phyloP scores from a whole-genome alignment of 2,888 invertebrate genomes.

The Odontomyia ornata region DNA sequence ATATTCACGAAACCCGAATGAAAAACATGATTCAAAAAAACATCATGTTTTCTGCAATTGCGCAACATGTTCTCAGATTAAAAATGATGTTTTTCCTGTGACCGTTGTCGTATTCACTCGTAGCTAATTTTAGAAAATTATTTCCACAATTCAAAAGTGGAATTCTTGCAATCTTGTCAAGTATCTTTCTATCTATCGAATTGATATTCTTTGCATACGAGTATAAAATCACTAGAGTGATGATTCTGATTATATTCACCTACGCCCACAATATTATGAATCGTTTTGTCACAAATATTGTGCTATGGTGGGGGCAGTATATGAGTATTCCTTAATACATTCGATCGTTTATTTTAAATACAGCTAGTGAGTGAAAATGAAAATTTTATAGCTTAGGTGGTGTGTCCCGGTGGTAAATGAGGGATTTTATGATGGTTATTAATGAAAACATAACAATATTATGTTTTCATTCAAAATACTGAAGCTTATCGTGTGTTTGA shows the following conservation, averaged over 20 bases:
- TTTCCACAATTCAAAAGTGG: constrained; percentile 15
- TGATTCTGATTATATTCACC: no score
- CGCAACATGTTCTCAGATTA: constrained; percentile 9
- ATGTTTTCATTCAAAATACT: no score
- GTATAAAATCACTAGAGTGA: no score
- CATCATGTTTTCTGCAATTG: constrained; percentile 39
- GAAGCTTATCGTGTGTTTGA: no score
- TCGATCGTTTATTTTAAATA: constrained; percentile 5
- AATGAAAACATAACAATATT: no score
- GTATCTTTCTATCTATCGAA: no score
- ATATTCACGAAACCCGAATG: background rate
- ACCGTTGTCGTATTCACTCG: background rate
- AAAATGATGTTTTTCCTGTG: constrained; percentile 2
- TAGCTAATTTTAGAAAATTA: constrained; percentile 13
- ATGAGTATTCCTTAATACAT: background rate
- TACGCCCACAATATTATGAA: no score
- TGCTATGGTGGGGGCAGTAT: no score
- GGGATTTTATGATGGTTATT: no score
- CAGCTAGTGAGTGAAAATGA: background rate
- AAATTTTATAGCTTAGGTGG: background rate
- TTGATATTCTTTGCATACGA: no score
- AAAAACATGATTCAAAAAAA: constrained; percentile 37
- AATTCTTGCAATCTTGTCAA: constrained; percentile 13
- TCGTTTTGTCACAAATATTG: no score
- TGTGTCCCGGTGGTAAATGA: background rate